Percentiles rank a stretch among this genome's conserved stretches.
These are phyloP conservation scores for Paradisaea rubra DNA, from an alignment of 2,113 vertebrate species.

Conservation along the genomic window DNA sequence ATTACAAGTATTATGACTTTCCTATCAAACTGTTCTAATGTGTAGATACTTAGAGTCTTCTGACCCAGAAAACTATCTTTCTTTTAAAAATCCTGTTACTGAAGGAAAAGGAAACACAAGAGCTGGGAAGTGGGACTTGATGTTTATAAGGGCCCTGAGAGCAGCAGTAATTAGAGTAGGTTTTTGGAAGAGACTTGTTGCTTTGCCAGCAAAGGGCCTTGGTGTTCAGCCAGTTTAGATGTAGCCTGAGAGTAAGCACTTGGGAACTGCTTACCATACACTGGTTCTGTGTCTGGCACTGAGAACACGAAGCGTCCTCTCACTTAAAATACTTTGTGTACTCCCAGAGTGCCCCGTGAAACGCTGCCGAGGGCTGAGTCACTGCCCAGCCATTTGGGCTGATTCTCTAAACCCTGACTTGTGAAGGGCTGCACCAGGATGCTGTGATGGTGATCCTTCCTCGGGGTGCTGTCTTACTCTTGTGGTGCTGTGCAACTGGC, in stretches of 20 bases:
- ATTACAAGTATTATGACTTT: constrained; percentile 25
- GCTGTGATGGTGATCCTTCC: background rate
- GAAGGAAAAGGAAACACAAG: constrained; percentile 6
- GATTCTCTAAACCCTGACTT: background rate
- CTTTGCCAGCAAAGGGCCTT: constrained; percentile 4
- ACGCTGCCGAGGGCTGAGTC: accelerated
- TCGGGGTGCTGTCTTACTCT: background rate
- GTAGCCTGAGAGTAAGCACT: background rate
- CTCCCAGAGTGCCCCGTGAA: background rate
- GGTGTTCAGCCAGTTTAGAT: constrained; percentile 22
- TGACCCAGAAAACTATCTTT: background rate
- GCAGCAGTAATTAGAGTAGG: constrained; percentile 6
- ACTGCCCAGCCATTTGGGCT: background rate
- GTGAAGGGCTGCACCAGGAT: background rate
- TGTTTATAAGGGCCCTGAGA: constrained; percentile 19
- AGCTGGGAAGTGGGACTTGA: constrained; percentile 17
- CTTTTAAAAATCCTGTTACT: background rate
- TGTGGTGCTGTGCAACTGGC: background rate
- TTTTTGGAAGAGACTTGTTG: constrained; percentile 21
- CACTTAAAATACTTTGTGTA: background rate
- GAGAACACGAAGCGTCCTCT: background rate
- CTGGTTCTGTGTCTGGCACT: background rate
- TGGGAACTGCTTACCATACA: background rate
- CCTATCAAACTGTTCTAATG: background rate
- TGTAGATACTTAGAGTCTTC: background rate